Conservation (phyloP, 2,113 vertebrate genomes). For the Lophius piscatorius region DNA sequence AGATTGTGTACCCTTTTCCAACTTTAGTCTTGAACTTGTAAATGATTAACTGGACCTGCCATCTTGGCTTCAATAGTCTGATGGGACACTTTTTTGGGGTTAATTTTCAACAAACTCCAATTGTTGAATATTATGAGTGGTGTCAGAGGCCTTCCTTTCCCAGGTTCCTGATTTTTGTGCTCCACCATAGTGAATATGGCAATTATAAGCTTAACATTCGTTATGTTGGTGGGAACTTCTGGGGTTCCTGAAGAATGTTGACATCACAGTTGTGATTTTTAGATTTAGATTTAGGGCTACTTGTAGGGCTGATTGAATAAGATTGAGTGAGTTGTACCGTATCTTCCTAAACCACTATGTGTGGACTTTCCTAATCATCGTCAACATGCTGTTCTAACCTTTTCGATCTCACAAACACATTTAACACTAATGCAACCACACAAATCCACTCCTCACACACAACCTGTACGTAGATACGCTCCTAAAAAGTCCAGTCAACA, state of each 20-base stretch:
- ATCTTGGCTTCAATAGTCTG: too few relatives aligned
- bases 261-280: slow-evolving; percentile 11
- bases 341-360: background rate
- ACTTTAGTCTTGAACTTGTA: too few relatives aligned
- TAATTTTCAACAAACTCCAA: too few relatives aligned
- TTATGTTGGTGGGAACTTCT: slow-evolving; percentile 33
- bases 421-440: background rate
- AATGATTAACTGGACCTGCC: too few relatives aligned
- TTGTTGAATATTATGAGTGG: slow-evolving; percentile 32
- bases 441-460: slow-evolving; percentile 15
- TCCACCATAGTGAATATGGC: slow-evolving; percentile 23
- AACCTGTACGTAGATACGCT: slow-evolving; percentile 17
- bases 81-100: too few relatives aligned
- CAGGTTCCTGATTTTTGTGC: slow-evolving; percentile 27
- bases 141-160: slow-evolving; percentile 49
- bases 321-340: slow-evolving; percentile 1
- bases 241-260: slow-evolving; percentile 29
- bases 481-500: slow-evolving; percentile 26
- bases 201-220: slow-evolving; percentile 27
- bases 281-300: slow-evolving; percentile 14
- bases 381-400: slow-evolving; percentile 26
- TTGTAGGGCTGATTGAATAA: background rate
- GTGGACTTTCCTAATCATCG: background rate
- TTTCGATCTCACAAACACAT: slow-evolving; percentile 15
- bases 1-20: too few relatives aligned